Base-by-base conservation (phyloP, 2,797 vertebrate genomes). In the Harpagifer antarcticus region DNA sequence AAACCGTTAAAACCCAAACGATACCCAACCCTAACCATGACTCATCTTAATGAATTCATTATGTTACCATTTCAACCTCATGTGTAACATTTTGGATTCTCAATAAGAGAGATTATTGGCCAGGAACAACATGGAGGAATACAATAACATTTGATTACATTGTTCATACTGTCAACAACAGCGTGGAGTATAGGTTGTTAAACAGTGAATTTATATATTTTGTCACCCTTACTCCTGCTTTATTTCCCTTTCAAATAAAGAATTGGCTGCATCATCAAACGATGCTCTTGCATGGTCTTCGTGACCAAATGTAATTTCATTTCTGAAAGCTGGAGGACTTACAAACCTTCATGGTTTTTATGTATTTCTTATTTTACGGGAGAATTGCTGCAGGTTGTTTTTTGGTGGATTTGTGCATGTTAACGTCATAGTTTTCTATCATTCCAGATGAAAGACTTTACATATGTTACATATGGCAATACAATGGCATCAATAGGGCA, bases 181-280 rank as follows among this genome's bases (percentile, higher is more conserved):
- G 56, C 54, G 10, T 11, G 10, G 5, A 50, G 4, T 14, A 2
- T 1, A 43, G 17, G 14, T 31, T 53, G 17, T 49, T 17, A 42
- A 27, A 27, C 27, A 27, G 27, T 27, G 27, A 27, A 27, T 77
- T 71, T 37, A 49, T 81, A 15, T 0, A 48, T 58, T 11, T 44
- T 68, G 59, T 83, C 74, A 70, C 53, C 63, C 50, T 49, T 65
- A 45, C 19, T 2, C 23, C 54, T 19, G 15, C 50, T 75, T 66
- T 65, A 66, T 72, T 77, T 74, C 11, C 64, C 58, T 67, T 70
- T 76, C 37, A 79, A 68, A 79, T 68, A n/a, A 48, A 49, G 9
- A 49, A 67, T 23, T 23, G 54, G 74, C 76, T 79, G 72, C 42
- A 20, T 81, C 69, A 75, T 81, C 75, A 64, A 27, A 72, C 65